Base-by-base conservation (phyloP, 2,113 vertebrate genomes). In the Diphyllodes magnificus region DNA sequence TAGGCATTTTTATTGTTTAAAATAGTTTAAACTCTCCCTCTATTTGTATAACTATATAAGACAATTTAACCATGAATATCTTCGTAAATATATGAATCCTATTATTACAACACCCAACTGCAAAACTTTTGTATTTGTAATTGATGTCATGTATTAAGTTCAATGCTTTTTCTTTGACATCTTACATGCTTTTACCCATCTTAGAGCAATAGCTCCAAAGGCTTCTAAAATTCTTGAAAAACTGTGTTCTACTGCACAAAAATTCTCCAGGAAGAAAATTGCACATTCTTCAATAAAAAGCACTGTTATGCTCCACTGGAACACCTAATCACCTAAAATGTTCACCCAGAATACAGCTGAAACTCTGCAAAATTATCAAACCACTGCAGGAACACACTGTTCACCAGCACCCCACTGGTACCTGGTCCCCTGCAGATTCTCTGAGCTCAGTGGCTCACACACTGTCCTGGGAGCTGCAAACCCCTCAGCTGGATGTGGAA, bases 1-100 rank as follows among this genome's bases (percentile, higher is more conserved):
- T 0, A 69, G 6, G 7, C 1, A 1, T 1, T 28, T 70, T 57
- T 47, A 59, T 25, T 17, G 15, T 23, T 80, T 71, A 50, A 69
- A 82, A 33, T 13, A 87, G 5, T 23, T 85, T 35, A 54, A 83
- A n/a, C 9, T 66, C 13, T 23, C 6, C 13, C 5, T 49, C 35
- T 71, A 23, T 13, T 85, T 65, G 31, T 45, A 10, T n/a, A 78
- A 72, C 9, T 47, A 33, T 2, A 4, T 7, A 61, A 83, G 30
- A 63, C 24, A 84, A 65, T 47, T 80, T 59, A 91, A 59, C 14
- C 30, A 35, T 27, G 1, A 75, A 30, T 82, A 87, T 13, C 8
- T 27, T 73, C 9, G 83, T 27, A 78, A 73, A 44, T 30, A 15
- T 13, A 70, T 15, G 16, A 25, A 89, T 65, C 17, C 25, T 23